phyloP scores from a whole-genome alignment of 2,113 vertebrate genomes.

The Hippocampus comes region DNA sequence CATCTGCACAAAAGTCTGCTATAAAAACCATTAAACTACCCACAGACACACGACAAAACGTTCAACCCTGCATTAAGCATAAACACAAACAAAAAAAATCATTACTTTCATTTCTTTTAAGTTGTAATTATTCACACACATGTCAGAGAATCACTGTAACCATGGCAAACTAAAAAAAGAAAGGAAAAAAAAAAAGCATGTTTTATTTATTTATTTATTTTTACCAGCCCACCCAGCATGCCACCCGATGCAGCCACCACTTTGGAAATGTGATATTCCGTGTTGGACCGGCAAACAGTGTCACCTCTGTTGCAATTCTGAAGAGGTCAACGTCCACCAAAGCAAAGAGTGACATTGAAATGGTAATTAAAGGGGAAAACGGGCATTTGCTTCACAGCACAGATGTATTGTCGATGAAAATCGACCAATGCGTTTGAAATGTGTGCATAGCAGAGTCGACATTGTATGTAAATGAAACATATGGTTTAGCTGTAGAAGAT shows the following conservation, averaged over 20 bases:
- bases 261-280: not conserved
- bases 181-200: not conserved
- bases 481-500: too few species aligned
- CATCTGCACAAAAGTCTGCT: not conserved
- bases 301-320: not conserved
- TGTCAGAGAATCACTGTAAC: not conserved
- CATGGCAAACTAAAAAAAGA: not conserved
- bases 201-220: not conserved
- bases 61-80: not conserved
- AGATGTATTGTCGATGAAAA: too few species aligned
- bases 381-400: too few species aligned
- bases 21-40: not conserved
- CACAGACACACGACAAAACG: not conserved
- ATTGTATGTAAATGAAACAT: too few species aligned
- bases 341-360: not conserved
- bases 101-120: not conserved
- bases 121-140: not conserved
- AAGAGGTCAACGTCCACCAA: not conserved
- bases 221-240: constrained; percentile 1
- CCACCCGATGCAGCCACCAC: not conserved
- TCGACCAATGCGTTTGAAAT: too few species aligned
- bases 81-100: not conserved
- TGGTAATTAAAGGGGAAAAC: not conserved
- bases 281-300: not conserved
- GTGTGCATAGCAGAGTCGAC: too few species aligned